Conservation (phyloP, 1,140 invertebrate species). For the Aporrectodea caliginosa region DNA sequence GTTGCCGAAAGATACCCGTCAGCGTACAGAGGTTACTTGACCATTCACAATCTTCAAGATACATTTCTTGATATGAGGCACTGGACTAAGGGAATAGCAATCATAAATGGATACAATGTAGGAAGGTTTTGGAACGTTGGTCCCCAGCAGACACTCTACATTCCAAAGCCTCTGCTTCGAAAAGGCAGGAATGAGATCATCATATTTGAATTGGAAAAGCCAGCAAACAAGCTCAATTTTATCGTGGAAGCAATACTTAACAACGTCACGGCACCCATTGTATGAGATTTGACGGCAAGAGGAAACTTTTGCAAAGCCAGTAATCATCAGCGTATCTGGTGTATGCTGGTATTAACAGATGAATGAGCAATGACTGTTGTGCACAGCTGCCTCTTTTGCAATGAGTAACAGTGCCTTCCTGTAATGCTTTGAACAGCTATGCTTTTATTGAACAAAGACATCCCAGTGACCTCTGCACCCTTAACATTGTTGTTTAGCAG, state of each 20-base stretch:
- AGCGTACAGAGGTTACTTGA: not conserved
- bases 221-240: not conserved
- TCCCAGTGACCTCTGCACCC: too few species aligned
- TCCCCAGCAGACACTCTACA: conserved; percentile 58
- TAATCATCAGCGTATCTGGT: too few species aligned
- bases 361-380: too few species aligned
- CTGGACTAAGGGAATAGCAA: conserved; percentile 56
- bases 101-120: conserved; percentile 62
- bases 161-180: conserved; percentile 58
- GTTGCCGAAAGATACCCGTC: not conserved
- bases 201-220: conserved; percentile 14
- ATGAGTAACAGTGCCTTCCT: too few species aligned
- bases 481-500: too few species aligned
- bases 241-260: not conserved
- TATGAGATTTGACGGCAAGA: too few species aligned
- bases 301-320: too few species aligned
- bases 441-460: too few species aligned
- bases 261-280: too few species aligned
- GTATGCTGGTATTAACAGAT: too few species aligned
- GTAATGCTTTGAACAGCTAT: too few species aligned
- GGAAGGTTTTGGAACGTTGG: conserved; percentile 59
- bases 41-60: not conserved
- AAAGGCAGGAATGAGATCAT: conserved; percentile 54
- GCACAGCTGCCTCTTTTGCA: too few species aligned
- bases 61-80: conserved; percentile 23